Base-by-base conservation (phyloP, 2,113 vertebrate species). In the Hemichromis elongatus region DNA sequence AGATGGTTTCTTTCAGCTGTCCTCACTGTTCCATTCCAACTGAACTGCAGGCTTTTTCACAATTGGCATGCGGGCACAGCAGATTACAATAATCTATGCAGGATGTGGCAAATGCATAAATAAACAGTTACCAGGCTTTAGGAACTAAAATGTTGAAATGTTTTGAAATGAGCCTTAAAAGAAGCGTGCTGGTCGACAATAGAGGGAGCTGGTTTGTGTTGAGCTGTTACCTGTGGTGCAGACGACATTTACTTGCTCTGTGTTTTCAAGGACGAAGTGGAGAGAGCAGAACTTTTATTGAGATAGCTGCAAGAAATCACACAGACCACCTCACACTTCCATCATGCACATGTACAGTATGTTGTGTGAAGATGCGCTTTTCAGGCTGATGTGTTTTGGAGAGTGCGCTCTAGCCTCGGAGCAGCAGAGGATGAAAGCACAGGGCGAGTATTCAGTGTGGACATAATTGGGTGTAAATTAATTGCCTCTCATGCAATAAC, bases 401-500 rank as follows among this genome's bases (percentile, higher is more conserved):
- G 68, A 16, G 10, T 1, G 12, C 2, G 0, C 42, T 30, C 6
- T 19, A 33, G 68, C 35, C 80, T 66, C 16, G 10, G 50, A 66
- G 50, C 52, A 55, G 14, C 54, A 53, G 56, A 77, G 61, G 82
- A 87, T 73, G 35, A 86, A 56, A 61, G 19, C 63, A 6, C 81
- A 40, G 33, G 77, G 61, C 75, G 42, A 87, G 87, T 83, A 52
- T 42, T 79, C 77, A 73, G 75, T 70, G 59, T 14, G 13, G 45
- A 28, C 57, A 61, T 85, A 87, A 88, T 85, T 86, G 77, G n/a
- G 35, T 21, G 26, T 55, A 79, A 87, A 90, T 83, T 30, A 85
- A 91, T 91, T 86, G 57, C 47, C 63, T 85, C 78, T 82, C 61
- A 86, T 87, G 80, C 80, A 81, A 52, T 83, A 90, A 89, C 70